Evolutionary conservation across 2,113 vertebrate genomes (phyloP).

Genomic region (Nanorana parkeri): DNA sequence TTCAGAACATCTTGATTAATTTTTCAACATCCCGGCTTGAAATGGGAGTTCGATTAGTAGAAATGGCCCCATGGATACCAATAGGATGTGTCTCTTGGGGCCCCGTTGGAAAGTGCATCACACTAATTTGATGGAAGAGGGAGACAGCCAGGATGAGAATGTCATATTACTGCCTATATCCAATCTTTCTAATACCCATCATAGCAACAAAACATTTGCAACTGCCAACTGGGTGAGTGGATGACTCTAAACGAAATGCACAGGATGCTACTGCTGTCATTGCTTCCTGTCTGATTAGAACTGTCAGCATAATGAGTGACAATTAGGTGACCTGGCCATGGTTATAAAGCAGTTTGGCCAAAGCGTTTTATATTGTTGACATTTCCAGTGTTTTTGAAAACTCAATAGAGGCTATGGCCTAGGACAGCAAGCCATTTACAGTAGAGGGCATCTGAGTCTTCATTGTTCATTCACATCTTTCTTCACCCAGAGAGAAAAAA

Average conservation of each 20-base stretch:
- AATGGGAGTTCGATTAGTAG: not conserved
- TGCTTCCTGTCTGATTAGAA: slow-evolving; percentile 15
- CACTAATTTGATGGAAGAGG: not conserved
- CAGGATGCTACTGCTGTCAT: not conserved
- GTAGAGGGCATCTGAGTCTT: too few relatives aligned
- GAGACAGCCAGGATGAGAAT: slow-evolving; percentile 10
- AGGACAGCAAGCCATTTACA: too few relatives aligned
- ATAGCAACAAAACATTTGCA: slow-evolving; percentile 5
- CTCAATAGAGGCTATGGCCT: too few relatives aligned
- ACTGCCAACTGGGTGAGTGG: not conserved
- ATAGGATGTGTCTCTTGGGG: not conserved
- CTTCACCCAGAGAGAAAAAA: too few relatives aligned
- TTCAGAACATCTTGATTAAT: not conserved
- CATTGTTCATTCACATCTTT: too few relatives aligned
- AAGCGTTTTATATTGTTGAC: too few relatives aligned
- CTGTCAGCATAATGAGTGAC: slow-evolving; percentile 18
- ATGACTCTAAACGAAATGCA: not conserved
- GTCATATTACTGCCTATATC: slow-evolving; percentile 6
- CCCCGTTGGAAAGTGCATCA: not conserved
- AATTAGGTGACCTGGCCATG: slow-evolving; percentile 1
- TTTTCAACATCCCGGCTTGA: not conserved
- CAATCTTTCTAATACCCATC: slow-evolving; percentile 8
- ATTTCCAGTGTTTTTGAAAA: too few relatives aligned
- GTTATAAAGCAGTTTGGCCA: too few relatives aligned
- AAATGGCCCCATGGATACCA: not conserved